These are phyloP conservation scores for Gasteruption jaculator DNA, from an alignment of 2,888 invertebrate species.

Conservation along the genomic window DNA sequence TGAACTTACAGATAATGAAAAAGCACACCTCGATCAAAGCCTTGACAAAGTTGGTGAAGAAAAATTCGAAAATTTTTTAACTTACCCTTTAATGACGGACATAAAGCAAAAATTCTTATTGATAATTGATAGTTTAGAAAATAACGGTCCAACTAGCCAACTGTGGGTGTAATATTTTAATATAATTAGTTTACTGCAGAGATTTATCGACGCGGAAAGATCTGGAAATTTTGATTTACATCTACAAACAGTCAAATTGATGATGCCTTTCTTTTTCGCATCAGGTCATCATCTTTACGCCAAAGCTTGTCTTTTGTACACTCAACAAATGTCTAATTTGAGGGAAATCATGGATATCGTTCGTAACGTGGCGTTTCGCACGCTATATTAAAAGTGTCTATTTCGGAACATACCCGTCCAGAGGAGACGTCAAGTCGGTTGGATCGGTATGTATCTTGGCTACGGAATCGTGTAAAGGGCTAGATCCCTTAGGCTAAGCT, in stretches of 20 bases:
- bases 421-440: too few relatives aligned
- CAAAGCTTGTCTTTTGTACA: constrained; percentile 31
- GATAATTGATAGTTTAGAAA: too few relatives aligned
- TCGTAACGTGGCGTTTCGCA: too few relatives aligned
- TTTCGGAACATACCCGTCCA: too few relatives aligned
- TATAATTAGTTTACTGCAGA: constrained; percentile 29
- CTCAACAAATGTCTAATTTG: constrained; percentile 33
- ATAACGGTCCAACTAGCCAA: too few relatives aligned
- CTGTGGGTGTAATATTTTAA: constrained; percentile 34
- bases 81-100: too few relatives aligned
- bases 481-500: too few relatives aligned
- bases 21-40: constrained; percentile 5
- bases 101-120: too few relatives aligned
- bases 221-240: constrained; percentile 34
- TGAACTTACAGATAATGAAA: constrained; percentile 25
- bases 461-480: too few relatives aligned
- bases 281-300: constrained; percentile 32
- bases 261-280: constrained; percentile 25
- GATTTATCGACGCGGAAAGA: constrained; percentile 35
- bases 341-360: constrained; percentile 23
- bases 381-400: too few relatives aligned
- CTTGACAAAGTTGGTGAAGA: constrained; percentile 11
- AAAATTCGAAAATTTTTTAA: too few relatives aligned
- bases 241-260: constrained; percentile 24
- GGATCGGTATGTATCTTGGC: too few relatives aligned